phyloP scores from a whole-genome alignment of 2,113 vertebrate species.

The Xenopus tropicalis region DNA sequence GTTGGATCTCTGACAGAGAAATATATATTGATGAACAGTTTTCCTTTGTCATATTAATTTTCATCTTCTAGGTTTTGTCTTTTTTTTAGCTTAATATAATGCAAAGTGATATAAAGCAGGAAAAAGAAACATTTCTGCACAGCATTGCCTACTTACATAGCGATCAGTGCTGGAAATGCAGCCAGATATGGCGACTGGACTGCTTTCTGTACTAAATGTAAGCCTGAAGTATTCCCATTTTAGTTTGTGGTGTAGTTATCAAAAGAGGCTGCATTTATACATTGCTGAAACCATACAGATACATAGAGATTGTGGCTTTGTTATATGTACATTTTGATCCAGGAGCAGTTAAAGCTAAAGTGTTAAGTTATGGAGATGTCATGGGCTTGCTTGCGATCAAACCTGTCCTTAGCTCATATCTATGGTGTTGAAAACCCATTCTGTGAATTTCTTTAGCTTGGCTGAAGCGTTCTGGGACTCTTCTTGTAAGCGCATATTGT shows the following conservation, averaged over 20 bases:
- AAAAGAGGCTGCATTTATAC: not conserved
- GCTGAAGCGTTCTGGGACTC: slow-evolving; percentile 92
- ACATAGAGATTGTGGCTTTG: slow-evolving; percentile 50
- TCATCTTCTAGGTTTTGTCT: no score
- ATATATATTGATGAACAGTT: no score
- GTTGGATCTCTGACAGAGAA: no score
- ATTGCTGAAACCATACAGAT: slow-evolving; percentile 38
- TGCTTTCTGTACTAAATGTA: slow-evolving; percentile 24
- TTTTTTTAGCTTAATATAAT: no score
- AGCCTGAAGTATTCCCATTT: slow-evolving; percentile 75
- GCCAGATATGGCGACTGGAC: not conserved
- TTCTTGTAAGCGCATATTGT: slow-evolving; percentile 91
- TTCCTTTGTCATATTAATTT: no score
- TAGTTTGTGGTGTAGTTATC: slow-evolving; percentile 51
- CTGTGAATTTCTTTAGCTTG: slow-evolving; percentile 96
- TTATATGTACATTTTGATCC: slow-evolving; percentile 50
- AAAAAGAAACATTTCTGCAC: no score
- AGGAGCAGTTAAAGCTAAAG: slow-evolving; percentile 50
- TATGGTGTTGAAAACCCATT: slow-evolving; percentile 98
- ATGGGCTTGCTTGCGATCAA: not conserved
- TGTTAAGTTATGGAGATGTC: slow-evolving; percentile 16
- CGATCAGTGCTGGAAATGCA: slow-evolving; percentile 11
- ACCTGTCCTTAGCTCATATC: slow-evolving; percentile 82
- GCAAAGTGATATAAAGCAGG: no score
- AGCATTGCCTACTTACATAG: no score